Conservation (phyloP, 1,140 invertebrate species). For the Bombus difficillimus region DNA sequence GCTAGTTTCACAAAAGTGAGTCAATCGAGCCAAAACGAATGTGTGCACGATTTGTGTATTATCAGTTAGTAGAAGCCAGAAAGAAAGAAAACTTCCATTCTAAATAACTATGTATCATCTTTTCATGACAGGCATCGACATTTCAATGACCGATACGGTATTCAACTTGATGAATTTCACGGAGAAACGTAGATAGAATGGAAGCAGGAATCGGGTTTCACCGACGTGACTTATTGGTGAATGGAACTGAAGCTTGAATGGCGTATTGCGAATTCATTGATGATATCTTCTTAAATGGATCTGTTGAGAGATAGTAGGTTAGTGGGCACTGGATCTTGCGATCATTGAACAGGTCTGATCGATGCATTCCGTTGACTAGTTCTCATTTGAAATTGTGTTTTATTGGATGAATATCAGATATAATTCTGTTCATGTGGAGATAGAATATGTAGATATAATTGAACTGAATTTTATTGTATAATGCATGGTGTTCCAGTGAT, state of each 20-base stretch:
- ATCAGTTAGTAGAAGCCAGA: background rate
- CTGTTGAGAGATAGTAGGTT: background rate
- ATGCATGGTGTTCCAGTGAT: background rate
- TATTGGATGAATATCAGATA: background rate
- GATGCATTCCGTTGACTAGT: background rate
- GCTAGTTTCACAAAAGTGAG: too few relatives aligned
- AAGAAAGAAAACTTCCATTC: background rate
- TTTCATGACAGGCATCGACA: background rate
- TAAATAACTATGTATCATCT: background rate
- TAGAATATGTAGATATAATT: background rate
- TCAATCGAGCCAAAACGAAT: background rate
- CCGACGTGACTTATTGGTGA: background rate
- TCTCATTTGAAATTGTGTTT: background rate
- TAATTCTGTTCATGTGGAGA: background rate
- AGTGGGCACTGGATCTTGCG: background rate
- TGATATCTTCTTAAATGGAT: slow-evolving; percentile 9
- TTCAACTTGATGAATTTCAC: background rate
- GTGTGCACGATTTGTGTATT: background rate
- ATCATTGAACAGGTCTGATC: background rate
- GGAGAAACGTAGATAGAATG: background rate
- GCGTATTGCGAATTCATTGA: background rate
- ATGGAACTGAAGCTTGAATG: background rate
- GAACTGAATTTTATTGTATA: background rate
- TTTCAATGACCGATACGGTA: background rate
- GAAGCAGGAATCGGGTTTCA: background rate